Percentiles rank a stretch among this genome's conserved stretches.
phyloP scores from a whole-genome alignment of 2,113 vertebrate species.

The Scortum barcoo region DNA sequence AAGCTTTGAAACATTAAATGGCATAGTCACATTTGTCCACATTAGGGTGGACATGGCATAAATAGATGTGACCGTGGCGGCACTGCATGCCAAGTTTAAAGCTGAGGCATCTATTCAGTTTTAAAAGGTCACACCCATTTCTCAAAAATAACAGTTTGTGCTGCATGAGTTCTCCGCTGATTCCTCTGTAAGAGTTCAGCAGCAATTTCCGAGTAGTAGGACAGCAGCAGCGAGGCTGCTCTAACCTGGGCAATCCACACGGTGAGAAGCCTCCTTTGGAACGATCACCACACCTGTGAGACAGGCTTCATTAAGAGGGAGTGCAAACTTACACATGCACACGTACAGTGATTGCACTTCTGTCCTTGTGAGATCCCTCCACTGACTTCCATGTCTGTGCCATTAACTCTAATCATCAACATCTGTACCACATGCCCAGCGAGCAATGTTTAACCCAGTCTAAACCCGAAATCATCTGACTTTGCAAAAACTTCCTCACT shows the following conservation, averaged over 20 bases:
- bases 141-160: constrained; percentile 10
- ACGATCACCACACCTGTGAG: background rate
- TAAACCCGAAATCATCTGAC: background rate
- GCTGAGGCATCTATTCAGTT: constrained; percentile 17
- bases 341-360: background rate
- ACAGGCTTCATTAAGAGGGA: constrained; percentile 4
- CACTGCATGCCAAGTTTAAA: background rate
- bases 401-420: constrained; percentile 3
- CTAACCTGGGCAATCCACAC: constrained; percentile 4
- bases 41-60: background rate
- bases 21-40: background rate
- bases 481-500: constrained; percentile 3
- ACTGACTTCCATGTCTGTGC: background rate
- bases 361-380: constrained; percentile 1
- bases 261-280: background rate
- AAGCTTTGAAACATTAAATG: constrained; percentile 7
- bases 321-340: constrained; percentile 8
- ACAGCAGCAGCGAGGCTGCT: background rate
- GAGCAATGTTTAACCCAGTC: background rate
- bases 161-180: constrained; percentile 2
- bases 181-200: constrained; percentile 7
- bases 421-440: background rate
- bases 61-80: background rate
- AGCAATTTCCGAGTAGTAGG: background rate
- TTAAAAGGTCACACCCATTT: constrained; percentile 43